A percentile compares a stretch with the other conserved stretches of the same genome.
These are phyloP conservation scores for Aselliscus stoliczkanus DNA, from an alignment of 2,797 vertebrate genomes.

Conservation along the genomic window DNA sequence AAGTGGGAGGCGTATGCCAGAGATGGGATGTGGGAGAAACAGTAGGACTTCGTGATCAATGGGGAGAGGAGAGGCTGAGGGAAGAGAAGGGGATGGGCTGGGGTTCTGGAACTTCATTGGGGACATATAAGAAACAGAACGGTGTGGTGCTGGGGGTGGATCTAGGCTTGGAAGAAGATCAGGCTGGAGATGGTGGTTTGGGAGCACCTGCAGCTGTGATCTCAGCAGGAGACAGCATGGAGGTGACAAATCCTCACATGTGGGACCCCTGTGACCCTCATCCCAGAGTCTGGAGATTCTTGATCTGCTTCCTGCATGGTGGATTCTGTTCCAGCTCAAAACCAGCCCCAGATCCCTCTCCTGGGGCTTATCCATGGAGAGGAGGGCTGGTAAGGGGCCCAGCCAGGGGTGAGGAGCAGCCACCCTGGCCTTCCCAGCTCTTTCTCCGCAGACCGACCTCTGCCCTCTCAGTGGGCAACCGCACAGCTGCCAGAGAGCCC, in stretches of 20 bases:
- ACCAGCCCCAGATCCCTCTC: not conserved
- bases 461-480: not conserved
- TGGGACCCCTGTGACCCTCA: not conserved
- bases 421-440: not conserved
- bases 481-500: not conserved
- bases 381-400: not conserved
- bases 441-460: not conserved
- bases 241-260: not conserved
- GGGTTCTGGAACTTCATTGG: not conserved
- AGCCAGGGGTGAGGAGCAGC: not conserved
- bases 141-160: not conserved
- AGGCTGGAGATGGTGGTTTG: not conserved
- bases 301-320: not conserved
- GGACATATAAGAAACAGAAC: not conserved
- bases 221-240: not conserved
- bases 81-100: not conserved
- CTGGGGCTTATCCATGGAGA: not conserved
- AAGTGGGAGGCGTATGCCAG: not conserved
- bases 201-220: not conserved
- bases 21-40: accelerated
- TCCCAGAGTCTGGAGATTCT: not conserved
- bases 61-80: too few relatives aligned
- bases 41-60: accelerated
- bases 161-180: not conserved
- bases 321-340: not conserved